Evolutionary conservation across 1,140 invertebrate genomes (phyloP), one percentile per base, ranked within the genome.

Genomic region (Drosophila cardini): DNA sequence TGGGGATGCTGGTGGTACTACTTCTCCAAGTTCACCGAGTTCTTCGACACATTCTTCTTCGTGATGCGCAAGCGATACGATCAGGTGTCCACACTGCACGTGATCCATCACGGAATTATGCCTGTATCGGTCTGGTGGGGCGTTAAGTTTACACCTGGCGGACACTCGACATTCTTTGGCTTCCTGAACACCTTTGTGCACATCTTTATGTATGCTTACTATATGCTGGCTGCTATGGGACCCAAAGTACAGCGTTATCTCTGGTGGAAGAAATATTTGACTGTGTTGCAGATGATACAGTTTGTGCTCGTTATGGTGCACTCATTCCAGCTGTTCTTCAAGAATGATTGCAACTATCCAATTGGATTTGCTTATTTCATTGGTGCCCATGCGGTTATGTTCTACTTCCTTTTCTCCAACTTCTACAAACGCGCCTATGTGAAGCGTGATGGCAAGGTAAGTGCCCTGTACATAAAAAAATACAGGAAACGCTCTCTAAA

Each of bases 231-330:
- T 10, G 97, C 97, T 0, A 94, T 98, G 72, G 97, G 97, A 46
- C 97, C 97, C 0, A 93, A 94, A 46, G 94, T 97, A 78, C 96
- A 97, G 90, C 97, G 96, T 57, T 98, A 96, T 86, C 93, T 98
- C 6, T 98, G 97, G 97, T 98, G 98, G 97, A 98, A 98, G 93
- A 97, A 96, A 85, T 98, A 98, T 86, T 92, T 98, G 40, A 98
- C 98, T 0, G 94, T 94, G 2, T 91, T 98, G 72, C 98, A 98
- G 92, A 95, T 98, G 95, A 94, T 97, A 2, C 97, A 98, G 92
- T 98, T 98, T 78, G 92, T 97, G 1, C 78, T 95, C 1, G 96
- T 97, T 1, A 95, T 96, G 92, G 90, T 96, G 3, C 97, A 98
- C 90, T 95, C 96, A 9, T 95, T 96, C 93, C 96, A 98, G 92